A percentile compares a stretch with the other conserved stretches of the same genome.
Evolutionary conservation across 2,113 vertebrate genomes (phyloP).

Genomic region (Ictidomys tridecemlineatus): DNA sequence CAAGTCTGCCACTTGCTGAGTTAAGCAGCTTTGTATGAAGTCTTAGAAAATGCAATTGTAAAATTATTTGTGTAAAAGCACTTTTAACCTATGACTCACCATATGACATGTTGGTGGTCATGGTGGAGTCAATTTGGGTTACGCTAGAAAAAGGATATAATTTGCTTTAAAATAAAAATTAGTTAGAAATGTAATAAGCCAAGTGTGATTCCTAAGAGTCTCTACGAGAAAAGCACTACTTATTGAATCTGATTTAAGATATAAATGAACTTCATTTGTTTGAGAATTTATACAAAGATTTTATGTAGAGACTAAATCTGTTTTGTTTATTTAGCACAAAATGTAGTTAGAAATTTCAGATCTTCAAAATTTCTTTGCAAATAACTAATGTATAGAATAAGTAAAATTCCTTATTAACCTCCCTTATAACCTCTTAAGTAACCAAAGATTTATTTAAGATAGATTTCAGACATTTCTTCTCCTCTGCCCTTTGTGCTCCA

Average conservation of each 20-base stretch:
- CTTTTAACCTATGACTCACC: background rate
- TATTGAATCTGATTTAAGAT: background rate
- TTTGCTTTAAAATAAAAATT: conserved; percentile 16
- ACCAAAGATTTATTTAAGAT: background rate
- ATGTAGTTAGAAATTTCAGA: conserved; percentile 40
- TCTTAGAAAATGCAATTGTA: background rate
- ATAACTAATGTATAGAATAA: conserved; percentile 17
- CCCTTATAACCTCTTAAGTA: background rate
- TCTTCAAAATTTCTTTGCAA: background rate
- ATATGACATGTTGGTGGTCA: background rate
- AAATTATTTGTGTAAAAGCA: background rate
- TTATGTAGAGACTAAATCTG: background rate
- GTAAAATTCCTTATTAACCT: conserved; percentile 6
- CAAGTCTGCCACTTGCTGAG: background rate
- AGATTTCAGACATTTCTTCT: background rate
- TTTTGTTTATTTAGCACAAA: background rate
- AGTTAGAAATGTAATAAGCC: background rate
- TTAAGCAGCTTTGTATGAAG: background rate
- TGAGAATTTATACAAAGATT: background rate
- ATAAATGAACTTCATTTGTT: background rate
- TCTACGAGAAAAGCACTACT: background rate
- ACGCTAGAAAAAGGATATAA: background rate
- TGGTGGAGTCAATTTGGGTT: background rate
- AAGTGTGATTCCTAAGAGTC: background rate
- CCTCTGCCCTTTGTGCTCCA: background rate